These are phyloP conservation scores for Somateria mollissima DNA, from an alignment of 2,797 vertebrate genomes.

Conservation along the genomic window DNA sequence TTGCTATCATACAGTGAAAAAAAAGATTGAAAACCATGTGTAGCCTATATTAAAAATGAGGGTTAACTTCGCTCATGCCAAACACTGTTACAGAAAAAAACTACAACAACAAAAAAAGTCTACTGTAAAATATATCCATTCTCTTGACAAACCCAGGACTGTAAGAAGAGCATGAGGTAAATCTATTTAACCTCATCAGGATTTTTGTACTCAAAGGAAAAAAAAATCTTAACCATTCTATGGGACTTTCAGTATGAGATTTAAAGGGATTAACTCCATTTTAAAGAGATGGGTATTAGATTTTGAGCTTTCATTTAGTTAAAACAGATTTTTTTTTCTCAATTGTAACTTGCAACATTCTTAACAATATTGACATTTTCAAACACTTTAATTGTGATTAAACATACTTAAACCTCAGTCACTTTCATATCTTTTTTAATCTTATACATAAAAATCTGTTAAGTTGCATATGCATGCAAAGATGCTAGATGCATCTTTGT, in stretches of 20 bases:
- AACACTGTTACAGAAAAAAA: neutral
- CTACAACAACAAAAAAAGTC: neutral
- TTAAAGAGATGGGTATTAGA: neutral
- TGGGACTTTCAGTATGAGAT: neutral
- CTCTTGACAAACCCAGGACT: neutral
- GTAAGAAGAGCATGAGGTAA: neutral
- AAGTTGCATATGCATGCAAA: neutral
- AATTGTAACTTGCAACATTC: neutral
- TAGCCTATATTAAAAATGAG: conserved; percentile 3
- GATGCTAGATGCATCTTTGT: neutral
- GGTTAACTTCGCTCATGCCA: neutral
- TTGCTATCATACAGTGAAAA: neutral
- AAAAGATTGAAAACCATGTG: neutral
- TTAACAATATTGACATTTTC: neutral
- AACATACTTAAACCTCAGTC: neutral
- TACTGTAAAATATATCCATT: neutral
- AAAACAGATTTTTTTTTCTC: neutral
- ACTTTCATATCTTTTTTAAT: neutral
- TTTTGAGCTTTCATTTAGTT: neutral
- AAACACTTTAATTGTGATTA: neutral
- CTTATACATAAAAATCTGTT: neutral
- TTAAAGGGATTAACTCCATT: conserved; percentile 23
- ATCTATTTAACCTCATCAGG: neutral
- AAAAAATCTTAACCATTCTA: neutral
- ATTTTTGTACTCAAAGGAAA: neutral